Conservation (phyloP, 2,888 invertebrate species). For the Campoletis raptor region DNA sequence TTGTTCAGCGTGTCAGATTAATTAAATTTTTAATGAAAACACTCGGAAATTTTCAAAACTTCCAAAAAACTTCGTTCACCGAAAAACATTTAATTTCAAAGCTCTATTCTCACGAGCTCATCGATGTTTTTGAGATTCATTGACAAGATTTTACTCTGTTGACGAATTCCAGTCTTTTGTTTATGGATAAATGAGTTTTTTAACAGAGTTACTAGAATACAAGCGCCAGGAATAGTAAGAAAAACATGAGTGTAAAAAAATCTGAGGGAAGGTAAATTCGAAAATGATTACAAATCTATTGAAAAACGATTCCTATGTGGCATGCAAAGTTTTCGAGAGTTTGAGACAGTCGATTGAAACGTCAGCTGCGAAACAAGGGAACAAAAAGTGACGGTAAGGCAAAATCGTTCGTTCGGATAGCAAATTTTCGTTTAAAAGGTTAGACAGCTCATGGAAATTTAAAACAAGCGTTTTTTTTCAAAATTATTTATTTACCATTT, state of each 20-base stretch:
- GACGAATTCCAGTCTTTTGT: too few species aligned
- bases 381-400: slow-evolving; percentile 81
- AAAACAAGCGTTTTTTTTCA: slow-evolving; percentile 71
- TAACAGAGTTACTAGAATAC: neutral
- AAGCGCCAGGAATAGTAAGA: too few species aligned
- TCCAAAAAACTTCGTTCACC: neutral
- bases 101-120: neutral
- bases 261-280: neutral
- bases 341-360: slow-evolving; percentile 15
- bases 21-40: neutral
- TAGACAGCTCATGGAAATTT: too few species aligned
- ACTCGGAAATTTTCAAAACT: neutral
- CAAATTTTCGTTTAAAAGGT: slow-evolving; percentile 77
- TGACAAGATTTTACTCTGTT: neutral
- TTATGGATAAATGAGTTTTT: neutral
- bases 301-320: slow-evolving; percentile 8
- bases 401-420: slow-evolving; percentile 81
- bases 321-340: neutral
- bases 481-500: too few species aligned
- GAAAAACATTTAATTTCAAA: neutral
- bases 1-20: neutral
- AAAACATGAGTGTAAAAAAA: neutral
- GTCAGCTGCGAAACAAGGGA: slow-evolving; percentile 79
- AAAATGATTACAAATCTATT: neutral
- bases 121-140: neutral